Base-by-base conservation (phyloP, 1,140 invertebrate species). In the Megalonaias nervosa region DNA sequence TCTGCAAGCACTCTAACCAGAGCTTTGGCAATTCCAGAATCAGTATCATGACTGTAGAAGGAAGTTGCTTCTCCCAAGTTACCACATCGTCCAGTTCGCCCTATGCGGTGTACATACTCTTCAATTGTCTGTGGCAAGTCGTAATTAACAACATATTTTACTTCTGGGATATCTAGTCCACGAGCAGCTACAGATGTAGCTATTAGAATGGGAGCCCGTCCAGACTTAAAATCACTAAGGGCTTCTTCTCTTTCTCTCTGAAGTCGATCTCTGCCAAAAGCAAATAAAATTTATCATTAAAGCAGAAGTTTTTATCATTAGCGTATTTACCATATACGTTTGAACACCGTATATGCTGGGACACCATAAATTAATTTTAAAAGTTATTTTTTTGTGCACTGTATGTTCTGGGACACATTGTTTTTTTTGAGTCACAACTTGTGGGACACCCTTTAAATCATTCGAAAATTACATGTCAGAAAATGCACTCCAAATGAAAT, bases 21-120 rank as follows among this genome's bases (percentile, higher is more conserved):
- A 77, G 94, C 93, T 0, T 88, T 88, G 1, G 93, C 93, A 0
- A 98, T 76, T 11, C 82, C 79, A 48, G 71, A 67, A 89, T 99
- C 95, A 21, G 89, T 64, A 0, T 93, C 92, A 0, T 92, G 84
- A 59, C 81, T 94, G 87, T 93, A 98, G 90, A 98, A 98, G 14
- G 95, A 97, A 0, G 95, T 96, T 0, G 97, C 96, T 84, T 93
- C 94, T 11, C 98, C 98, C 61, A 94, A 89, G 90, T 99, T 98
- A 0, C 98, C 97, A 26, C 98, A 95, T 61, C 97, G 93, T 2
- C 97, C 98, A 21, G 97, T 99, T 84, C 97, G 92, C 1, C 98
- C 98, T 86, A 99, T 98, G 65, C 97, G 93, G 91, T 99, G 98
- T 11, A 98, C 96, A 88, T 99, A 99, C 75, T 98, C 96, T 78